Evolutionary conservation across 1,140 invertebrate genomes (phyloP), one percentile per base, ranked within the genome.

Genomic region (Hyles vespertilio): DNA sequence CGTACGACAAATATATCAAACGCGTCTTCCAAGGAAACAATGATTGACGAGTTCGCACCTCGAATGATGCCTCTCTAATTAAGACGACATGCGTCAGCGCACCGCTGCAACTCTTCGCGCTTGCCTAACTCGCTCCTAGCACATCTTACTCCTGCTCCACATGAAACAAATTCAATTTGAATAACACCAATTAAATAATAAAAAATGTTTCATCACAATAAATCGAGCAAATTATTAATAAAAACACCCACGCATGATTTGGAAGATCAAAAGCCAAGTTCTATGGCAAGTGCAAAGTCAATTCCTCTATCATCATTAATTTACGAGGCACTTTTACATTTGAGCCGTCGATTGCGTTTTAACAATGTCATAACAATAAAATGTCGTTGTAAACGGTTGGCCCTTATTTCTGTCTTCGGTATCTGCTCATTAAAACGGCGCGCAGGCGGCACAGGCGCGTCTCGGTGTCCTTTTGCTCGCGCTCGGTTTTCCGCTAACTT

Each of bases 11-110:
- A 81, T 79, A 67, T 70, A 82, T 83, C 79, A 77, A 73, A 71
- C 68, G 66, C 72, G 66, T 62, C 72, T 60, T 58, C 56, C 56
- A 70, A 64, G 72, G 78, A 70, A 85, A 82, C 83, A 84, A 84
- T 86, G 84, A 87, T 87, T 81, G 79, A 87, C 81, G 83, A 84
- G 75, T 88, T 88, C 80, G 81, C 85, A 88, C 85, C 85, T 86
- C 84, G 74, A 60, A 63, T 69, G 61, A 69, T 74, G 81, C 69
- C 67, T 67, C 69, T 70, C 80, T 86, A 88, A 88, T 88, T 86
- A 88, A 88, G 85, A 84, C 76, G 77, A 81, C 74, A 83, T 84
- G 83, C 80, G 75, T 66, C 49, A 58, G 79, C 72, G 74, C 75
- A 74, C 74, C 60, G 69, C 55, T 71, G 72, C 68, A 61, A 68